phyloP scores from a whole-genome alignment of 2,888 invertebrate genomes.

The Corbicula japonica region DNA sequence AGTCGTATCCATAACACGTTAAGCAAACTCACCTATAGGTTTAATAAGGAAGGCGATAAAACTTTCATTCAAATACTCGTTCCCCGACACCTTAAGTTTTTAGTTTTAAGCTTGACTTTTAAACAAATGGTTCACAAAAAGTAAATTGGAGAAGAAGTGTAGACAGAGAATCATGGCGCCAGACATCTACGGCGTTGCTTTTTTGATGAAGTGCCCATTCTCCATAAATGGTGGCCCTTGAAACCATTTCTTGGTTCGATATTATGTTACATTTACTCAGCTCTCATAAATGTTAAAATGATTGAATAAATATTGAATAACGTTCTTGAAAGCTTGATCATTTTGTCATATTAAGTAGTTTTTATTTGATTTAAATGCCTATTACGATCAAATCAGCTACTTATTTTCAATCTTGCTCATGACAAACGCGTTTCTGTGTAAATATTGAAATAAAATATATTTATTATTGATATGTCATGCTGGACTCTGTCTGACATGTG shows the following conservation, averaged over 20 bases:
- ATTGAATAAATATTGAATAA: conserved; percentile 50
- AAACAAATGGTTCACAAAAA: conserved; percentile 9
- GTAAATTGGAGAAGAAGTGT: conserved; percentile 8
- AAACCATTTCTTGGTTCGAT: conserved; percentile 34
- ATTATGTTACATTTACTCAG: conserved; percentile 63
- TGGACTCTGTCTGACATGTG: no score
- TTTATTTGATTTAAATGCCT: conserved; percentile 26
- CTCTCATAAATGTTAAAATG: conserved; percentile 50
- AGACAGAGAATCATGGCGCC: conserved; percentile 37
- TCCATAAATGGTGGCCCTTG: conserved; percentile 21
- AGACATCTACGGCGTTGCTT: conserved; percentile 21
- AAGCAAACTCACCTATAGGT: no score
- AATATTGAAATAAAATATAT: no score
- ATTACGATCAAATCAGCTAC: conserved; percentile 30
- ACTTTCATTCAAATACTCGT: no score
- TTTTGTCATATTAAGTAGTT: conserved; percentile 34
- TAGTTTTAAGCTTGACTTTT: conserved; percentile 31
- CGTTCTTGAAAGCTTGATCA: conserved; percentile 23
- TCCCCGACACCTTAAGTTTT: conserved; percentile 21
- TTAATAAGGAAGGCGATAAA: no score
- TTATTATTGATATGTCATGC: no score
- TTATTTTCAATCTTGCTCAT: conserved; percentile 23
- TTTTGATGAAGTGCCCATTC: conserved; percentile 26
- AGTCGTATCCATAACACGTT: no score
- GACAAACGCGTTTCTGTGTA: conserved; percentile 8